Evolutionary conservation across 2,888 invertebrate species (phyloP).

Genomic region (Proisotoma minuta): DNA sequence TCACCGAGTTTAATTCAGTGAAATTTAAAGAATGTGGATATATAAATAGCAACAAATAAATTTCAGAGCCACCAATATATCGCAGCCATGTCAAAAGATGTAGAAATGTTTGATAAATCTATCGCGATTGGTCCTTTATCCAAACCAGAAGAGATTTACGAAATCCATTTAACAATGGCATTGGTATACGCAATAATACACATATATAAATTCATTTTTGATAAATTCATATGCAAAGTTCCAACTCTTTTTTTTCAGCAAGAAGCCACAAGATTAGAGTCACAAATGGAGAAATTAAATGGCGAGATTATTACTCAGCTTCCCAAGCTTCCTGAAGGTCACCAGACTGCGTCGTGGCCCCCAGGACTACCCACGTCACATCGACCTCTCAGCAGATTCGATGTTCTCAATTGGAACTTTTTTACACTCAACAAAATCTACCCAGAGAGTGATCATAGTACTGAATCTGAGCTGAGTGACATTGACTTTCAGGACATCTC

Average conservation of each 20-base stretch:
- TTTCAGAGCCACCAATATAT: slow-evolving; percentile 12
- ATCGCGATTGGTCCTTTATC: slow-evolving; percentile 18
- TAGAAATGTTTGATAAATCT: neutral
- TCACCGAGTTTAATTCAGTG: no score
- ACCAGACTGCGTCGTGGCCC: slow-evolving; percentile 61
- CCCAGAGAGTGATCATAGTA: slow-evolving; percentile 73
- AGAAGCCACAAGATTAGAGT: no score
- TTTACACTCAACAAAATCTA: slow-evolving; percentile 80
- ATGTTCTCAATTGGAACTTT: slow-evolving; percentile 78
- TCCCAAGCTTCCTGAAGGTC: slow-evolving; percentile 12
- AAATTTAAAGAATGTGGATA: no score
- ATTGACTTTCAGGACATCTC: slow-evolving; percentile 67
- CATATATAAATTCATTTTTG: neutral
- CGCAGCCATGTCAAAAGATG: slow-evolving; percentile 33
- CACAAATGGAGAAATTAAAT: no score
- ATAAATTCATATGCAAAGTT: neutral
- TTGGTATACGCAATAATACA: slow-evolving; percentile 4
- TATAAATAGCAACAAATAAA: no score
- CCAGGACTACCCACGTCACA: slow-evolving; percentile 64
- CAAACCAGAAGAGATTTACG: slow-evolving; percentile 7
- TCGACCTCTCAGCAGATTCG: slow-evolving; percentile 68
- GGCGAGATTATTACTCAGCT: no score
- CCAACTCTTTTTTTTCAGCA: no score
- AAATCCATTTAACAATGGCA: slow-evolving; percentile 15
- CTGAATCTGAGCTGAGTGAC: slow-evolving; percentile 59